Evolutionary conservation across 2,113 vertebrate species (phyloP).

Genomic region (Seriola quinqueradiata): DNA sequence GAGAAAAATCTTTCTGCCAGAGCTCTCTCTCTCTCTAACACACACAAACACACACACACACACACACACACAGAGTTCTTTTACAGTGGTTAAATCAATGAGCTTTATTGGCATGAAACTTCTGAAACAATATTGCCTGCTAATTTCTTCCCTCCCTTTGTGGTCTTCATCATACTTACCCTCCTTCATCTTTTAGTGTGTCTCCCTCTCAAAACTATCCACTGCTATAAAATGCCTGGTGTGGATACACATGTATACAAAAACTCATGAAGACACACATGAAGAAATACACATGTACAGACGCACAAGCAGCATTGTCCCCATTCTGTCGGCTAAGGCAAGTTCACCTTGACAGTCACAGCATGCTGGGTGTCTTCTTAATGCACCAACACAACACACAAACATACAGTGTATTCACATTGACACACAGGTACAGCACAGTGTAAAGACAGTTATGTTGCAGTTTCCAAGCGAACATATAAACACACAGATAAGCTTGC

Average conservation of each 20-base stretch:
- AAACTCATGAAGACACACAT: constrained; percentile 1
- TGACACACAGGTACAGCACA: background rate
- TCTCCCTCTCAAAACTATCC: constrained; percentile 12
- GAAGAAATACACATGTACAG: constrained; percentile 24
- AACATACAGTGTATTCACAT: constrained; percentile 12
- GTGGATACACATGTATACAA: background rate
- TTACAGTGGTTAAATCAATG: constrained; percentile 36
- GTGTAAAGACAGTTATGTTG: background rate
- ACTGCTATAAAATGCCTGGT: constrained; percentile 38
- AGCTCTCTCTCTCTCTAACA: too few species aligned
- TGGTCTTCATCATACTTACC: background rate
- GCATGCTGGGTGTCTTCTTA: constrained; percentile 59
- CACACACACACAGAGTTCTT: background rate
- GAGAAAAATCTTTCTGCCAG: constrained; percentile 17
- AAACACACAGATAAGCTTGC: background rate
- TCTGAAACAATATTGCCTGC: constrained; percentile 4
- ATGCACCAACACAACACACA: constrained; percentile 40
- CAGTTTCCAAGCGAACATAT: background rate
- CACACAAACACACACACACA: constrained; percentile 12
- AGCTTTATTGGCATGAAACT: constrained; percentile 26
- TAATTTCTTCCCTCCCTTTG: background rate
- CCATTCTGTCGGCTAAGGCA: constrained; percentile 68
- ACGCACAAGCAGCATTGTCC: constrained; percentile 55
- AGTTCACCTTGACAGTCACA: constrained; percentile 74
- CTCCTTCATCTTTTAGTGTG: constrained; percentile 10